These are phyloP conservation scores for Pelochelys cantorii DNA, from an alignment of 2,797 vertebrate species.

Conservation along the genomic window DNA sequence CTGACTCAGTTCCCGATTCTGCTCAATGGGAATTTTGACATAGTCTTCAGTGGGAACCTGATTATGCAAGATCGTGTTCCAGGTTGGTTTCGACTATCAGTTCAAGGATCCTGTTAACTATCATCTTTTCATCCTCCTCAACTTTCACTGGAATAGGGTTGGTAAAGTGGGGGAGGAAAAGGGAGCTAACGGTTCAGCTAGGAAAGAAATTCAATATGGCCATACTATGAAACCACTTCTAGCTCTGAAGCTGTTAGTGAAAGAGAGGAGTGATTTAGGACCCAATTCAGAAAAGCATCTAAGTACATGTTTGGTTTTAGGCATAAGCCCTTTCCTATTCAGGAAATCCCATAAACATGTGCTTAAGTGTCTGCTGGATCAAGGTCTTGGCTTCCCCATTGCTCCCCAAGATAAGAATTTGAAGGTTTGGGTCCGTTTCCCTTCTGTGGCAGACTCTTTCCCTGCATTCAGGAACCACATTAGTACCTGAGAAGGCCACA, in stretches of 20 bases:
- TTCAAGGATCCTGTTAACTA: not conserved
- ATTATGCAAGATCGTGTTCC: not conserved
- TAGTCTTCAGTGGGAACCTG: not conserved
- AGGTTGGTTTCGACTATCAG: not conserved
- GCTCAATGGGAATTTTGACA: not conserved
- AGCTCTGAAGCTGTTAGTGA: not conserved
- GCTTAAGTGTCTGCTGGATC: not conserved
- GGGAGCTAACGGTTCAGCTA: not conserved
- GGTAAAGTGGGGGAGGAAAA: not conserved
- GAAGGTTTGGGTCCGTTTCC: not conserved
- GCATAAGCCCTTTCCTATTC: not conserved
- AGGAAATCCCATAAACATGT: not conserved
- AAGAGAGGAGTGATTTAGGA: not conserved
- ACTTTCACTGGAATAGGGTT: not conserved
- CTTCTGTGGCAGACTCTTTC: not conserved
- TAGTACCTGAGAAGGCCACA: not conserved
- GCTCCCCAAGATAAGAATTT: not conserved
- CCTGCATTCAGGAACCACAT: not conserved
- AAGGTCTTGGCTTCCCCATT: not conserved
- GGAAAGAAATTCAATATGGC: not conserved
- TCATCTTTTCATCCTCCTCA: conserved; percentile 18
- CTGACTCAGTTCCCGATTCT: not conserved
- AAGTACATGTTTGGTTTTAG: not conserved
- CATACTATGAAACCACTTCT: not conserved
- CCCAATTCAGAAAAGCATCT: not conserved